Evolutionary conservation across 1,140 invertebrate genomes (phyloP), one percentile per base, ranked within the genome.

Genomic region (Oryctes rhinoceros): DNA sequence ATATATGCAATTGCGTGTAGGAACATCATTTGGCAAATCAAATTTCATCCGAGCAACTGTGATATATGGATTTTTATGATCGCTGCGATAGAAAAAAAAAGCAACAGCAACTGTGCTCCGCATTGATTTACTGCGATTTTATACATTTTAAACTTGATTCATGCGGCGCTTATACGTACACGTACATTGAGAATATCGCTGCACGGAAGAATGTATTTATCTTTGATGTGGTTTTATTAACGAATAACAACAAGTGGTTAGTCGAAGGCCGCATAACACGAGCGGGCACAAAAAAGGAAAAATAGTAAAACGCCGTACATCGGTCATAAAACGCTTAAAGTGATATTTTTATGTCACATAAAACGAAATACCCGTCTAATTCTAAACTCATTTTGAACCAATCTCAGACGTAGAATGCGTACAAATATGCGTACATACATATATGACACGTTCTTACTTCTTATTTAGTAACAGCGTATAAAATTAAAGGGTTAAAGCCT

Each of bases 201-300:
- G 65, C 35, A 71, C 35, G 65, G 65, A 71, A 24, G 65, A 71
- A 71, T 71, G 24, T 24, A 35, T 71, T 71, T 71, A 71, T 71
- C 65, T 71, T 71, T 71, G 65, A 71, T 71, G 65, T 71, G 35
- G 65, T 37, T 71, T 71, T 24, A 71, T 71, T 71, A 71, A 71
- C 65, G 65, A 11, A 71, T 37, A 24, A 30, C 65, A 71, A 71
- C 18, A 71, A 71, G 65, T 71, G 65, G 65, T 37, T 37, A 4
- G 65, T 30, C 35, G 35, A 24, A 71, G 65, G 65, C 24, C 24
- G 24, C 9, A 71, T 71, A 24, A 24, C 24, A 24, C 24, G 65
- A 30, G 24, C 35, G 20, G 20, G 65, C 7, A 11, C 65, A 9
- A 15, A 71, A 71, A 71, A 71, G 65, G 65, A 71, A 13, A 37